Evolutionary conservation across 2,113 vertebrate species (phyloP).

Genomic region (Dipodomys stephensi): DNA sequence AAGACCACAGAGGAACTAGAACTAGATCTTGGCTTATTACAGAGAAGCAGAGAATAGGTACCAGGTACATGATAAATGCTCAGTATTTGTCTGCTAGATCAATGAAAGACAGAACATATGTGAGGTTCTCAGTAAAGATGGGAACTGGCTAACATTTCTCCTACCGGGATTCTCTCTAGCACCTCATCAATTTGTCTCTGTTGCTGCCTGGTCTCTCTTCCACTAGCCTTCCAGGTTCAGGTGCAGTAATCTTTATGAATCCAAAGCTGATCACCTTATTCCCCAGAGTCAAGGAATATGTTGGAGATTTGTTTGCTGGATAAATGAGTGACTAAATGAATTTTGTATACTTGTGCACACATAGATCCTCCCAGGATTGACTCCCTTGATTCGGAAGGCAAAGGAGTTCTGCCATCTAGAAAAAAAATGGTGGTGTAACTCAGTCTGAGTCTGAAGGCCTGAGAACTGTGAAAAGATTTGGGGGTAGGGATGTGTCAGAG

Average conservation of each 20-base stretch:
- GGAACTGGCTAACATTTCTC: neutral
- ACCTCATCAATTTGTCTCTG: neutral
- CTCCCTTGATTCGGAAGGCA: neutral
- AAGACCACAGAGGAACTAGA: neutral
- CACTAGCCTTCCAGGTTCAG: neutral
- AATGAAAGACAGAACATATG: too few species aligned
- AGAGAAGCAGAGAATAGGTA: neutral
- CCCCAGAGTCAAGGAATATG: neutral
- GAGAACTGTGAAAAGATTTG: rapidly evolving
- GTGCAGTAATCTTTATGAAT: neutral
- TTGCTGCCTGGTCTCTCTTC: neutral
- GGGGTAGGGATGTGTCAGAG: too few species aligned
- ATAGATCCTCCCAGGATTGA: neutral
- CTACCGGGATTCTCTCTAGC: neutral
- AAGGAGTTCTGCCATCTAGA: too few species aligned
- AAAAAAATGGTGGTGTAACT: neutral
- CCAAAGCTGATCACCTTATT: neutral
- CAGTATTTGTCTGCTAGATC: neutral
- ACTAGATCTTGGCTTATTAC: neutral
- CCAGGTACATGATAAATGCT: neutral
- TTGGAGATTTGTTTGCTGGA: neutral
- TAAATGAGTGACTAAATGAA: neutral
- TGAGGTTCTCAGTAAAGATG: neutral
- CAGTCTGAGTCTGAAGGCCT: neutral
- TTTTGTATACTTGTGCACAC: neutral